A percentile compares a stretch with the other conserved stretches of the same genome.
These are phyloP conservation scores for Delphinapterus leucas DNA, from an alignment of 2,113 vertebrate species.

Conservation along the genomic window DNA sequence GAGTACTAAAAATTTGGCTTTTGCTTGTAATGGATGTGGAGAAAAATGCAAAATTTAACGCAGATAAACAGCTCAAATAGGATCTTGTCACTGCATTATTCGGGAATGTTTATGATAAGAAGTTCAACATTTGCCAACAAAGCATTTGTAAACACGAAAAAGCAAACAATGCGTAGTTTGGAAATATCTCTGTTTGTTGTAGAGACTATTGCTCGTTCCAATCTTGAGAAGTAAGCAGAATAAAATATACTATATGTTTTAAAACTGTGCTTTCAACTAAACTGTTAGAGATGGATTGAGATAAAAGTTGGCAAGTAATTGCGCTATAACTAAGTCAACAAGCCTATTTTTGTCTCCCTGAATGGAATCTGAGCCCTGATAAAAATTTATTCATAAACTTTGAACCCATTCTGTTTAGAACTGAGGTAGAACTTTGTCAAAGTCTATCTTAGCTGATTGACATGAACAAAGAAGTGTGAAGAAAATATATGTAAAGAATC, in stretches of 20 bases:
- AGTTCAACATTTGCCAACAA: conserved; percentile 48
- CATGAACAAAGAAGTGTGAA: neutral
- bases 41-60: neutral
- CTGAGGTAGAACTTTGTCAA: neutral
- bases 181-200: conserved; percentile 12
- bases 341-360: neutral
- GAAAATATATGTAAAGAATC: neutral
- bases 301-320: conserved; percentile 25
- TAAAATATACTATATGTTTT: conserved; percentile 24
- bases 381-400: conserved; percentile 1
- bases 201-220: conserved; percentile 19
- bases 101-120: conserved; percentile 52
- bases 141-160: conserved; percentile 48
- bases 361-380: neutral
- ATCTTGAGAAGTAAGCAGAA: conserved; percentile 14
- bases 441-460: neutral
- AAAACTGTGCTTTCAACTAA: conserved; percentile 21
- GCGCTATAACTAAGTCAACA: neutral
- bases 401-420: neutral
- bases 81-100: conserved; percentile 34
- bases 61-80: neutral
- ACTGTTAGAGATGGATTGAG: conserved; percentile 19
- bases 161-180: conserved; percentile 40
- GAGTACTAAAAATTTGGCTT: neutral
- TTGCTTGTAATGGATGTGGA: neutral